Evolutionary conservation across 1,140 invertebrate species (phyloP), one percentile per base, ranked within the genome.

Genomic region (Oncopeltus fasciatus): DNA sequence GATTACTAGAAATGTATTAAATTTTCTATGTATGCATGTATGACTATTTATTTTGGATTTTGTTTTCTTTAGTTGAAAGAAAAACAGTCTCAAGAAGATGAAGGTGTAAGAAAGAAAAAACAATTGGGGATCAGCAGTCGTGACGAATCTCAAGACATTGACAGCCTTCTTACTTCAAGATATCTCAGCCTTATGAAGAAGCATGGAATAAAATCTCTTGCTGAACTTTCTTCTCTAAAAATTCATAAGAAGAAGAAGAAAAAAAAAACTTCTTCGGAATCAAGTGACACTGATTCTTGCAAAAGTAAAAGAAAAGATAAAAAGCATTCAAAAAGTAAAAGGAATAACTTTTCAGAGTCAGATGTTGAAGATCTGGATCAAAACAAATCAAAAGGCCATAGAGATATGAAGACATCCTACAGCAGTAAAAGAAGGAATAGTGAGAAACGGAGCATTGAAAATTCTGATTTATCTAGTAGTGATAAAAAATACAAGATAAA

Each of bases 111-210:
- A 43, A 64, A 64, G 59, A 68, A 74, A 14, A 70, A 66, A 31
- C 73, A 74, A 59, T 60, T 69, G 9, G 9, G 9, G 16, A 38
- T 31, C 12, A 20, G 26, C n/a, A 57, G 28, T 38, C 18, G 31
- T 4, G 26, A 27, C 5, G 56, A 57, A 8, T 31, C 28, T n/a
- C 16, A 1, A 33, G 67, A 74, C 58, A 70, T 77, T 16, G 72
- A 74, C 67, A 63, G 67, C 49, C 68, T 73, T 53, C 67, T 75
- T 57, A 70, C 71, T 61, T 68, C 65, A 66, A 76, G 75, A 53
- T 73, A 73, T 60, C 72, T 72, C 63, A 72, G 75, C 57, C 64
- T 75, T 0, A 76, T 76, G 59, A 65, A 68, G 9, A 70, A 72
- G 72, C 56, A 67, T 74, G 21, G 74, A 72, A 62, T 70, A 71